These are phyloP conservation scores for Vicugna pacos DNA, from an alignment of 2,113 vertebrate species.

Conservation along the genomic window DNA sequence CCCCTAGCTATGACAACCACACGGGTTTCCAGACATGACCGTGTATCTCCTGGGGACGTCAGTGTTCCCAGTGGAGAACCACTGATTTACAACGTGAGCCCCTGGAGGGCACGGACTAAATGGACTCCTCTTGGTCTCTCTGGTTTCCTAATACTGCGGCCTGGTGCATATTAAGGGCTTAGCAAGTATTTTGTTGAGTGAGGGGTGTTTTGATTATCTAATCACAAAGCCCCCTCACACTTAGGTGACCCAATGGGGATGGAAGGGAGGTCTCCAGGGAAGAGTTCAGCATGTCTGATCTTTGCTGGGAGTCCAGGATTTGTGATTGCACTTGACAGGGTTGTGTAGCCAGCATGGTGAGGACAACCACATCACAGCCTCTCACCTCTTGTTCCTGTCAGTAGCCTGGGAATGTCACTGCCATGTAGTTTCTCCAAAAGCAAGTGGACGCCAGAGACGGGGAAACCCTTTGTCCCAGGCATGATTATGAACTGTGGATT, in stretches of 20 bases:
- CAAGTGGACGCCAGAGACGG: neutral
- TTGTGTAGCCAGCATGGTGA: neutral
- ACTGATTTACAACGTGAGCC: neutral
- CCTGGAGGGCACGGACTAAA: neutral
- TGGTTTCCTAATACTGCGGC: neutral
- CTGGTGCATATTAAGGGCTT: neutral
- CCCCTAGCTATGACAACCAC: neutral
- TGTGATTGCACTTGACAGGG: neutral
- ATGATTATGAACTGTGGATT: neutral
- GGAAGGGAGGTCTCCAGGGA: neutral
- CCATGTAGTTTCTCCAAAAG: neutral
- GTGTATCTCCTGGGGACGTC: neutral
- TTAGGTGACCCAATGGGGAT: neutral
- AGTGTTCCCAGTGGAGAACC: neutral
- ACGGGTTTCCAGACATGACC: neutral
- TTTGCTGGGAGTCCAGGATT: neutral
- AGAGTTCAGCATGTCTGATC: neutral
- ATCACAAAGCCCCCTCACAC: neutral
- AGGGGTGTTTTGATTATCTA: neutral
- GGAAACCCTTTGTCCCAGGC: neutral
- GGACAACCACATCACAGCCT: fast-evolving
- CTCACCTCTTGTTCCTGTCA: neutral
- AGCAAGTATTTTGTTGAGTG: neutral
- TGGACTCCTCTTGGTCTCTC: neutral
- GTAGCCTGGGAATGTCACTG: neutral